These are phyloP conservation scores for Micronycteris hirsuta DNA, from an alignment of 2,113 vertebrate genomes.

Conservation along the genomic window DNA sequence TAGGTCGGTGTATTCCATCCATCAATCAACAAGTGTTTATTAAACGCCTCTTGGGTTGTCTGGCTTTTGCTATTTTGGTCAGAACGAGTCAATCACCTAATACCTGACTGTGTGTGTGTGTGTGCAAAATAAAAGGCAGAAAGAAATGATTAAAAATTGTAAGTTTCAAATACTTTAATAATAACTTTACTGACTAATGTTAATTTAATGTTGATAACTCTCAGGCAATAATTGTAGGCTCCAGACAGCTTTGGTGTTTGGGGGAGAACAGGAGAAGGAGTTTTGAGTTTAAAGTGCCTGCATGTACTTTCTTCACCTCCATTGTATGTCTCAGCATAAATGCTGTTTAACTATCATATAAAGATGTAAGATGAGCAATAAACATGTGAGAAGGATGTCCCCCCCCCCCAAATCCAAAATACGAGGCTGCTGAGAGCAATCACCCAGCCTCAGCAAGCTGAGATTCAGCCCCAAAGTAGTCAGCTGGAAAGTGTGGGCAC, in stretches of 20 bases:
- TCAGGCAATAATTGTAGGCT: not conserved
- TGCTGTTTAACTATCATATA: not conserved
- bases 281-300: not conserved
- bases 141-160: not conserved
- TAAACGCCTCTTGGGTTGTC: conserved; percentile 19
- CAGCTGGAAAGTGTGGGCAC: too few species aligned
- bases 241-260: not conserved
- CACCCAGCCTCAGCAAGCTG: not conserved
- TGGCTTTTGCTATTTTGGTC: not conserved
- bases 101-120: not conserved
- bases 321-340: not conserved
- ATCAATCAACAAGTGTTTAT: conserved; percentile 62
- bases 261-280: not conserved
- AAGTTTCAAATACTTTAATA: not conserved
- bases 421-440: not conserved
- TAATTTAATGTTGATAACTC: not conserved
- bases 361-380: not conserved
- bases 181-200: not conserved
- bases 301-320: not conserved
- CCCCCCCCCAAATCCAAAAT: not conserved
- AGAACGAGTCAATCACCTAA: conserved; percentile 15
- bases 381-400: not conserved
- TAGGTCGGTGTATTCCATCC: not conserved
- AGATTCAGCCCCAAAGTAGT: not conserved
- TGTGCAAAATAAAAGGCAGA: not conserved